Evolutionary conservation across 2,888 invertebrate species (phyloP), one percentile per base, ranked within the genome.

Genomic region (Muschampia plurimacula): DNA sequence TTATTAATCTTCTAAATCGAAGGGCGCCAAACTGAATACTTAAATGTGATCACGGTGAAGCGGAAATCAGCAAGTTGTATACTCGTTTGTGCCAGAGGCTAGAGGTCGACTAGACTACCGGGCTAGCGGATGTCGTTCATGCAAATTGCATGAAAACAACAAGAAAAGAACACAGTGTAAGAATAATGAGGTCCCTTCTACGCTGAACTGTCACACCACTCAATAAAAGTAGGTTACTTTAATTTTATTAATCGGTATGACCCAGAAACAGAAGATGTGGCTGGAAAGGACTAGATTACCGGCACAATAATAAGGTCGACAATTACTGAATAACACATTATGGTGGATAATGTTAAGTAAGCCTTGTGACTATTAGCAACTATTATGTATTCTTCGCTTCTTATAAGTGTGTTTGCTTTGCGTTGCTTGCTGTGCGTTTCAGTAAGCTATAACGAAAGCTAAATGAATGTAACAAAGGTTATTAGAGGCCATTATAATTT

Each of bases 211-310:
- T 89, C 89, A 91, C 89, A 89, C 89, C 84, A 85, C 86, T 87
- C 86, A 87, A 90, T 86, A 89, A 91, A 93, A 91, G 90, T 92
- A 89, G 92, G 92, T 87, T 92, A 92, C 92, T 89, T 91, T 84
- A 84, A 84, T 83, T 82, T 83, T 80, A 83, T 82, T 83, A 84
- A 83, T 83, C 82, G 81, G 89, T 83, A 84, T 89, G 92, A 91
- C 93, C 93, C 91, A 93, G 92, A 92, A 93, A 92, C 85, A 84
- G 86, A 82, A 83, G 81, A 82, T 82, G 85, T 80, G 78, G 81
- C 83, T 82, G 81, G 80, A 46, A 82, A 80, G 82, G 79, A 77
- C 75, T 77, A 77, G 77, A 67, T 55, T 67, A 67, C 67, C 67
- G 72, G 67, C 44, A 72, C 62, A 62, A 76, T 70, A 76, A 76